phyloP scores from a whole-genome alignment of 2,797 vertebrate genomes.

The Spinus olivaceus region DNA sequence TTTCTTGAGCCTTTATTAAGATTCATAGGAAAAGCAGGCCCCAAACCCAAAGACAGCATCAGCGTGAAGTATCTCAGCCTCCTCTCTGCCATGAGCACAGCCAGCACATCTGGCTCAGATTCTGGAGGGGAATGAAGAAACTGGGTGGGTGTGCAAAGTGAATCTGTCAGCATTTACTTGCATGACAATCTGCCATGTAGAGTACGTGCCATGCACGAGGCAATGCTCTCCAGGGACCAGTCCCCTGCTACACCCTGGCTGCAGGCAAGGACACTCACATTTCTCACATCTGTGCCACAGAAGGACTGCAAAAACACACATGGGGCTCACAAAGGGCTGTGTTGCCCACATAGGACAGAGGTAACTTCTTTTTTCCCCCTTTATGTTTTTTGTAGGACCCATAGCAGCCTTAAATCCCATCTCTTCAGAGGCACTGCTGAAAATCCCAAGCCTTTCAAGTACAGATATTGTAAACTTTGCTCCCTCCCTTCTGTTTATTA shows the following conservation, averaged over 20 bases:
- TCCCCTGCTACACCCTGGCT: slow-evolving; percentile 24
- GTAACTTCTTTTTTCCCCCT: not conserved
- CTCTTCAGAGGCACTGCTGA: not conserved
- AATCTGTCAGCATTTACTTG: slow-evolving; percentile 49
- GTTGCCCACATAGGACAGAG: not conserved
- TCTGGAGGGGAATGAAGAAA: slow-evolving; percentile 25
- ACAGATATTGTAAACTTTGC: not conserved
- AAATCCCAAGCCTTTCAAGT: not conserved
- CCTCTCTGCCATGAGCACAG: slow-evolving; percentile 22
- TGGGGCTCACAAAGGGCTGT: not conserved
- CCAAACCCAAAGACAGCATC: slow-evolving; percentile 36
- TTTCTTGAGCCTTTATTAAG: slow-evolving; percentile 57
- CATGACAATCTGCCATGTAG: slow-evolving; percentile 25
- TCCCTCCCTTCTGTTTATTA: not conserved
- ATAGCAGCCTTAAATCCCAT: not conserved
- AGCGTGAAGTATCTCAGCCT: not conserved
- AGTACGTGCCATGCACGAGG: slow-evolving; percentile 11
- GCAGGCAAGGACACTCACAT: not conserved
- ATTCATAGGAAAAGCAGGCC: slow-evolving; percentile 37
- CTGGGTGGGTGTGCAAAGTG: not conserved
- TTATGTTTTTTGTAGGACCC: not conserved
- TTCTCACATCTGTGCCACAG: not conserved
- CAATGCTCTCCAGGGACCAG: not conserved
- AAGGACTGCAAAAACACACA: not conserved
- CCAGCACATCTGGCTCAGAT: slow-evolving; percentile 55